phyloP scores from a whole-genome alignment of 2,113 vertebrate genomes.

The Daphoenositta chrysoptera region DNA sequence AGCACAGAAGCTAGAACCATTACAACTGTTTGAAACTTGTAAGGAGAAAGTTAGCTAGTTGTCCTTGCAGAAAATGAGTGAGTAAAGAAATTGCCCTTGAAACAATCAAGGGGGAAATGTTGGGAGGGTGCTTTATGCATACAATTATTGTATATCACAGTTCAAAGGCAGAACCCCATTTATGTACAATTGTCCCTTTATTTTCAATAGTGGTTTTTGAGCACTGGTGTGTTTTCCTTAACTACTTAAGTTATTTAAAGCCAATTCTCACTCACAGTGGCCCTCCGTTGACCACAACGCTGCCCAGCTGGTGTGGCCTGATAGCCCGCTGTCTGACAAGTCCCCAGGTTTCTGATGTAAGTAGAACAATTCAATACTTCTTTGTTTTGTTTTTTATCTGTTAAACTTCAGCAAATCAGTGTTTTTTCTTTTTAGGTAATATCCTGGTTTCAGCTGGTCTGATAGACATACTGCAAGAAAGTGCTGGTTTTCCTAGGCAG shows the following conservation, averaged over 20 bases:
- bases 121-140: background rate
- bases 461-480: background rate
- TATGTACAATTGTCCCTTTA: background rate
- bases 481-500: background rate
- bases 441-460: background rate
- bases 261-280: constrained; percentile 97
- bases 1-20: background rate
- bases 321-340: constrained; percentile 92
- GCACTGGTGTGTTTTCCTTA: constrained; percentile 74
- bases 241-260: constrained; percentile 87
- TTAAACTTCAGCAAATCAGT: background rate
- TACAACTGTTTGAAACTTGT: background rate
- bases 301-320: constrained; percentile 92
- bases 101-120: background rate
- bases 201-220: background rate
- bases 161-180: background rate
- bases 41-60: background rate
- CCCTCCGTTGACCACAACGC: constrained; percentile 89
- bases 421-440: background rate
- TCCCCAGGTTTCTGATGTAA: constrained; percentile 91
- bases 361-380: constrained; percentile 22
- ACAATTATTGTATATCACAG: background rate
- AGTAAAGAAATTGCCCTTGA: background rate
- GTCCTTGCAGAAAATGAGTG: background rate
- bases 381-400: background rate